phyloP scores from a whole-genome alignment of 2,113 vertebrate genomes.

The Perca schrenkii region DNA sequence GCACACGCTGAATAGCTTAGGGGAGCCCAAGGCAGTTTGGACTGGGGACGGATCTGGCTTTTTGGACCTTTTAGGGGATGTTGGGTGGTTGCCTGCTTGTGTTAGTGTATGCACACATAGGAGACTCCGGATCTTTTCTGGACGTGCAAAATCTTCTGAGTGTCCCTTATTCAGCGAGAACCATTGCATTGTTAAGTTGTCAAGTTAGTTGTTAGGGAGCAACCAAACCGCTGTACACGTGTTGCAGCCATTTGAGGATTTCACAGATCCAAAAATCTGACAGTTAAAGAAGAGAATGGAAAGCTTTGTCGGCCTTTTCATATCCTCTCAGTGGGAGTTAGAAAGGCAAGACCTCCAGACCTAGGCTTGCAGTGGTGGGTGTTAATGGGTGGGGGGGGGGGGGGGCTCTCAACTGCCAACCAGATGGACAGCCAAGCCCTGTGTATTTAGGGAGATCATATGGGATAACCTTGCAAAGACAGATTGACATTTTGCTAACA shows the following conservation, averaged over 20 bases:
- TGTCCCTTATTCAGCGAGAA: constrained; percentile 51
- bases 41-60: constrained; percentile 55
- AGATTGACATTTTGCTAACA: constrained; percentile 84
- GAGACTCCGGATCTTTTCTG: constrained; percentile 56
- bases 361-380: constrained; percentile 66
- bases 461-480: constrained; percentile 80
- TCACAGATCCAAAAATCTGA: constrained; percentile 81
- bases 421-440: constrained; percentile 79
- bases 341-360: constrained; percentile 77
- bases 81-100: constrained; percentile 51
- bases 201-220: constrained; percentile 78
- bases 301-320: constrained; percentile 78
- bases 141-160: constrained; percentile 53
- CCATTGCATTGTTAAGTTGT: constrained; percentile 74
- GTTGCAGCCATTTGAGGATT: constrained; percentile 77
- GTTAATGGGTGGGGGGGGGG: constrained; percentile 44
- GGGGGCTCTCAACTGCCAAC: constrained; percentile 68
- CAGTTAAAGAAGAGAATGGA: constrained; percentile 80
- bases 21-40: constrained; percentile 70
- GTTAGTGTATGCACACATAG: constrained; percentile 13
- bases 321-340: constrained; percentile 82
- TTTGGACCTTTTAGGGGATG: constrained; percentile 61
- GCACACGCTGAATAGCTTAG: constrained; percentile 77
- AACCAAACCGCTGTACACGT: constrained; percentile 78
- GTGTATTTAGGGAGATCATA: constrained; percentile 80